Percentiles rank a stretch among this genome's conserved stretches.
phyloP scores from a whole-genome alignment of 2,797 vertebrate genomes.

The Chanos chanos region DNA sequence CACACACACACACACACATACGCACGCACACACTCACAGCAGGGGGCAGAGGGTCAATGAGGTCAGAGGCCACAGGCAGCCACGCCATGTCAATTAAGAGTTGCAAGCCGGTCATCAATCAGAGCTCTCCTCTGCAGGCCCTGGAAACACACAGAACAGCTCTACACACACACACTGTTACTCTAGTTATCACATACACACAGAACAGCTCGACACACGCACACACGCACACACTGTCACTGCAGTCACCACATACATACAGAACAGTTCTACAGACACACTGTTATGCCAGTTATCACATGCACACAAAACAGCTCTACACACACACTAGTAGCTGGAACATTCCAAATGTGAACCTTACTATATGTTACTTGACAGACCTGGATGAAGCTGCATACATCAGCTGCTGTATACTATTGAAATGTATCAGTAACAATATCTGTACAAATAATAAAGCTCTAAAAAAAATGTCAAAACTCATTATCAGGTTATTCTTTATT shows the following conservation, averaged over 20 bases:
- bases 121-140: conserved; percentile 41
- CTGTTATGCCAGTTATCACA: background rate
- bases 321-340: no score
- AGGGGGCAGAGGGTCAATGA: conserved; percentile 43
- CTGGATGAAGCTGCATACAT: no score
- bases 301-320: conserved; percentile 15
- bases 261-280: background rate
- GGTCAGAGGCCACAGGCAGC: conserved; percentile 58
- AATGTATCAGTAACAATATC: no score
- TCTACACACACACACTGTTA: background rate
- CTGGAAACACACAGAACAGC: conserved; percentile 38
- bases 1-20: conserved; percentile 28
- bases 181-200: background rate
- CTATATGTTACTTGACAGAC: no score
- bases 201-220: conserved; percentile 13
- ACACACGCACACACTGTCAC: background rate
- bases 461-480: no score
- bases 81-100: conserved; percentile 68
- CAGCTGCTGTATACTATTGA: no score
- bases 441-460: no score
- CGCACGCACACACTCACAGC: conserved; percentile 52
- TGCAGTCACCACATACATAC: conserved; percentile 37
- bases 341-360: no score
- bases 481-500: no score
- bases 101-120: conserved; percentile 62